A percentile compares a stretch with the other conserved stretches of the same genome.
Conservation (phyloP, 2,113 vertebrate species). For the Nycticorax nycticorax region DNA sequence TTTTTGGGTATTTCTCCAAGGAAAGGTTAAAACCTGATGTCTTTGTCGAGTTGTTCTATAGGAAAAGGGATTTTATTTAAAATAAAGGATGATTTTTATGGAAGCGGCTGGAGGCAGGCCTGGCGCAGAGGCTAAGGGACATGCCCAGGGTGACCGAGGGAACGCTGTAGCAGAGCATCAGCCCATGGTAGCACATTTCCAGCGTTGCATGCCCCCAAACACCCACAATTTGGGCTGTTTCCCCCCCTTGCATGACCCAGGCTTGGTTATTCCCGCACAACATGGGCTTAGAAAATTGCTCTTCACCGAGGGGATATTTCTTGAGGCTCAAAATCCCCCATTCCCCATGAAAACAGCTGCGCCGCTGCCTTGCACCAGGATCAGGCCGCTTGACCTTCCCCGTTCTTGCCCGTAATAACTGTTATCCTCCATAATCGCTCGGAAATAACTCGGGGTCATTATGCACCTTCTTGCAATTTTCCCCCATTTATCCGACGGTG, state of each 20-base stretch:
- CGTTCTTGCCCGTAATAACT: conserved; percentile 50
- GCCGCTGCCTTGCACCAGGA: background rate
- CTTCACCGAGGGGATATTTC: accelerated
- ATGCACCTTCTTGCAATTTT: background rate
- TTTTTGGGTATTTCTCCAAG: background rate
- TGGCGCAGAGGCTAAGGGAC: accelerated
- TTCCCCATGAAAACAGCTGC: accelerated
- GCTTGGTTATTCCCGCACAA: accelerated
- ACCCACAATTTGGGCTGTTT: accelerated
- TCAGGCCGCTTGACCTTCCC: conserved; percentile 47
- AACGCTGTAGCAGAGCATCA: background rate
- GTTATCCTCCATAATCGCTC: conserved; percentile 55
- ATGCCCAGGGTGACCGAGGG: background rate
- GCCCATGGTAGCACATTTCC: accelerated
- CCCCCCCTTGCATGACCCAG: accelerated
- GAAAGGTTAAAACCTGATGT: background rate
- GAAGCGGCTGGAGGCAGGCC: background rate
- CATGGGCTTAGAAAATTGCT: background rate
- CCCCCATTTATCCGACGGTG: background rate
- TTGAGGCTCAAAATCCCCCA: background rate
- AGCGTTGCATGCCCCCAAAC: accelerated
- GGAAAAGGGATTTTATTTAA: background rate
- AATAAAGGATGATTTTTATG: accelerated
- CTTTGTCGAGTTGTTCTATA: background rate
- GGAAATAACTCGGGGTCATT: conserved; percentile 35